Evolutionary conservation across 92 coral and sea anemone species (phyloP), one percentile per base, ranked within the genome.

Genomic region (Blastomussa wellsi): DNA sequence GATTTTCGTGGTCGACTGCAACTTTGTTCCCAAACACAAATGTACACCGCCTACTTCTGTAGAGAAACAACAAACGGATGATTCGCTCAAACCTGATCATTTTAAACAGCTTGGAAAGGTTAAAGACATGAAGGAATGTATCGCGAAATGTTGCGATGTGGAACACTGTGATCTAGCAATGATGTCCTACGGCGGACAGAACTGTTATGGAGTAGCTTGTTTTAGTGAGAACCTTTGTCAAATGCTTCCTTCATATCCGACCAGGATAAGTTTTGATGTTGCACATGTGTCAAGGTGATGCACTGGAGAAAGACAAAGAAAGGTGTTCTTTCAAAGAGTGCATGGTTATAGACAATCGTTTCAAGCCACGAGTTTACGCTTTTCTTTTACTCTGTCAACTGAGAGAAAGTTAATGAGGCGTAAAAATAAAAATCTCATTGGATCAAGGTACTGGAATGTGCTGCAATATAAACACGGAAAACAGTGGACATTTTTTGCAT

Each of bases 141-240:
- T 94, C 52, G 53, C 88, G 37, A 89, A 89, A 52, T 94, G 98
- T 84, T 94, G 98, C 62, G 94, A 88, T 44, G 72, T 84, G 13
- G 64, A 86, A 65, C 84, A 86, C 11, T 94, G 98, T 66, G 98
- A 94, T 57, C 87, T 94, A 7, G 98, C 95, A 17, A 94, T 94
- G 98, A 94, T 94, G 98, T 94, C 98, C 9, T 94, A 89, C 60
- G 95, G 90, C n/a, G 95, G 98, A 31, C 88, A 80, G 51, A 91
- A 86, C 65, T 94, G 98, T 47, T 94, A 94, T 79, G 98, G 90
- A 0, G 95, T 94, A 24, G 95, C 95, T 4, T 94, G 98, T 70
- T 94, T 92, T 75, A 89, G 92, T 69, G 94, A 92, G 67, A 94
- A 92, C 60, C 87, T 94, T 39, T 94, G 98, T 33, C 91, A 88